Conservation (phyloP, 1,140 invertebrate species). For the Diorhabda carinulata region DNA sequence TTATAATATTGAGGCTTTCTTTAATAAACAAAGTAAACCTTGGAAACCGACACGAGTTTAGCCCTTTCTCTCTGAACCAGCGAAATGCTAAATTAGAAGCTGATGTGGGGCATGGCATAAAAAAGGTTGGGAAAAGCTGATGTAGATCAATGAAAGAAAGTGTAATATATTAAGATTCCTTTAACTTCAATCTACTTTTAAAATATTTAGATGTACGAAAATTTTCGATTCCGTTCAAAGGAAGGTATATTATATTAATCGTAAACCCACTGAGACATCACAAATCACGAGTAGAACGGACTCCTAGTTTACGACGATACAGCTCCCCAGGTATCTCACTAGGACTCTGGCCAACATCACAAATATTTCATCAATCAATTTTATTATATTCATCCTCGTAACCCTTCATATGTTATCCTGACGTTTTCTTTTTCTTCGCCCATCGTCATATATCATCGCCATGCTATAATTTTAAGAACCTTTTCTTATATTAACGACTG, state of each 20-base stretch:
- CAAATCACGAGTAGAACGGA: conserved; percentile 23
- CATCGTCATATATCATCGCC: conserved; percentile 1
- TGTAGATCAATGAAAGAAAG: neutral
- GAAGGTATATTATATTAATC: too few relatives aligned
- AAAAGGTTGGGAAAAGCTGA: too few relatives aligned
- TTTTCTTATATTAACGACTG: neutral
- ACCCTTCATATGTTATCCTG: conserved; percentile 2
- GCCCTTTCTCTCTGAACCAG: too few relatives aligned
- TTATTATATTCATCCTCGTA: conserved; percentile 2
- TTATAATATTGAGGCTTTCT: too few relatives aligned
- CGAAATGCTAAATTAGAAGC: too few relatives aligned
- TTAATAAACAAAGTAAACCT: too few relatives aligned
- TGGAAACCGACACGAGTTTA: too few relatives aligned
- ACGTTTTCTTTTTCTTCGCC: conserved; percentile 2
- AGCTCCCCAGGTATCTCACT: conserved; percentile 9
- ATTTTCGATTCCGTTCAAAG: conserved; percentile 6
- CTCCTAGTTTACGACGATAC: conserved; percentile 24
- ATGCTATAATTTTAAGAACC: neutral
- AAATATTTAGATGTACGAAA: too few relatives aligned
- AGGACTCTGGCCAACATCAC: conserved; percentile 16
- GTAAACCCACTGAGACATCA: conserved; percentile 9
- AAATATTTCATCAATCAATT: conserved; percentile 26
- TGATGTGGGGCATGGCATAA: neutral
- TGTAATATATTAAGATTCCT: too few relatives aligned
- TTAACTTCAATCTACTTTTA: too few relatives aligned